Evolutionary conservation across 2,888 invertebrate species (phyloP), one percentile per base, ranked within the genome.

Genomic region (Hemaris fuciformis): DNA sequence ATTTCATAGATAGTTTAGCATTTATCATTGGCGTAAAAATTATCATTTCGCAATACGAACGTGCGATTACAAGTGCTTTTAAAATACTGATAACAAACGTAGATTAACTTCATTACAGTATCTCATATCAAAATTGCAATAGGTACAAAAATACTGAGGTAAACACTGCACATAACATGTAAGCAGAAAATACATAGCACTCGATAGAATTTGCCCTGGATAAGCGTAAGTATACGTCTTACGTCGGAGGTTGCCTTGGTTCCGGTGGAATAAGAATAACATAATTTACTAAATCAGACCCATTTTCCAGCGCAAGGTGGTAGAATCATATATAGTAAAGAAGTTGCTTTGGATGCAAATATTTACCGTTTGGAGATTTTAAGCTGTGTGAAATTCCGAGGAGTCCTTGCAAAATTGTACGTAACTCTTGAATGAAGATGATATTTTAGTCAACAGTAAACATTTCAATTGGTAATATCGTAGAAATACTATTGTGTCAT

Each of bases 251-350:
- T 10, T 53, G 48, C 8, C 53, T 7, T 53, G 3, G 27, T 53
- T 53, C 53, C 53, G 31, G 53, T 18, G 53, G 53, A 31, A 53
- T 18, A 53, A 31, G 31, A 53, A 53, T 31, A 53, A 53, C 53
- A 31, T 31, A 31, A 53, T 53, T 27, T 31, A 8, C 27, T 10
- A 31, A 27, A 53, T 53, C 27, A 27, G 18, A 53, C 27, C 15
- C 18, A 48, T 18, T 18, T 27, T 15, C 27, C 18, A 27, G 8
- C 53, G 18, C 53, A 53, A 46, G 25, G 13, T 8, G 15, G n/a
- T 18, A 27, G 15, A n/a, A 27, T 25, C 6, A 15, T 53, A 31
- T 8, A 27, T 38, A 27, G 27, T 31, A 31, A 10, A 18, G 18
- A 18, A 27, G 31, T 18, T 27, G 31, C 48, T 25, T 23, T 25